A percentile compares a stretch with the other conserved stretches of the same genome.
Evolutionary conservation across 2,888 invertebrate genomes (phyloP).

Genomic region (Apamea monoglypha): DNA sequence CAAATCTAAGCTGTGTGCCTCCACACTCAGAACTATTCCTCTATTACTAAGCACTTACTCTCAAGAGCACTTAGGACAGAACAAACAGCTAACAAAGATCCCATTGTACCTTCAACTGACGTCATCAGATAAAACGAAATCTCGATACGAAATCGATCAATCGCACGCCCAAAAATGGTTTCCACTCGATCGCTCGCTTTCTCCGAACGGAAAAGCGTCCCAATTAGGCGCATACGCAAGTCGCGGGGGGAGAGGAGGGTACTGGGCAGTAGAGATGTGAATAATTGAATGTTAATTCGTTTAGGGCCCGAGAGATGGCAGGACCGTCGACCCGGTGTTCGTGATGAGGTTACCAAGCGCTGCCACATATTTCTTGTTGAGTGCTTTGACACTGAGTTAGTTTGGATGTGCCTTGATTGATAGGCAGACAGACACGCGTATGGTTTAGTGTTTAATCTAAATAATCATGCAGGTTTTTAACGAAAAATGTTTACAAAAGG

Average conservation of each 20-base stretch:
- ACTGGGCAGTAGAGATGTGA: conserved; percentile 69
- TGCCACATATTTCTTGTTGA: conserved; percentile 59
- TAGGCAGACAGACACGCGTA: conserved; percentile 33
- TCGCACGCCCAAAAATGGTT: conserved; percentile 75
- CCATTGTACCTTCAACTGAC: conserved; percentile 41
- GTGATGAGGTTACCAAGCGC: conserved; percentile 60
- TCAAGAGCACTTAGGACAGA: conserved; percentile 40
- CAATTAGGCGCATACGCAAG: conserved; percentile 77
- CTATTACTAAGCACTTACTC: conserved; percentile 36
- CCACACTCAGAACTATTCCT: conserved; percentile 27
- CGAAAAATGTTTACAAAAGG: not conserved
- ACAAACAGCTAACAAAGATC: conserved; percentile 47
- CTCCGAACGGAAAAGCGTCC: conserved; percentile 84
- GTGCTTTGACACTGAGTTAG: conserved; percentile 60
- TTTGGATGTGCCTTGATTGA: conserved; percentile 56
- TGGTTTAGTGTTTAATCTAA: conserved; percentile 38
- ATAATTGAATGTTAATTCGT: conserved; percentile 72
- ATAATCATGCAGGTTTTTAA: conserved; percentile 16
- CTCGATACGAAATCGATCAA: conserved; percentile 67
- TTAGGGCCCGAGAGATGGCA: conserved; percentile 73
- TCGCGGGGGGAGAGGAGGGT: conserved; percentile 48
- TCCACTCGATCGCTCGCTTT: conserved; percentile 83
- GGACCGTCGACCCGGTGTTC: conserved; percentile 62
- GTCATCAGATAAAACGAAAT: conserved; percentile 56
- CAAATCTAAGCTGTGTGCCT: conserved; percentile 10